These are phyloP conservation scores for Solenodon paradoxus DNA, from an alignment of 2,113 vertebrate genomes.

Conservation along the genomic window DNA sequence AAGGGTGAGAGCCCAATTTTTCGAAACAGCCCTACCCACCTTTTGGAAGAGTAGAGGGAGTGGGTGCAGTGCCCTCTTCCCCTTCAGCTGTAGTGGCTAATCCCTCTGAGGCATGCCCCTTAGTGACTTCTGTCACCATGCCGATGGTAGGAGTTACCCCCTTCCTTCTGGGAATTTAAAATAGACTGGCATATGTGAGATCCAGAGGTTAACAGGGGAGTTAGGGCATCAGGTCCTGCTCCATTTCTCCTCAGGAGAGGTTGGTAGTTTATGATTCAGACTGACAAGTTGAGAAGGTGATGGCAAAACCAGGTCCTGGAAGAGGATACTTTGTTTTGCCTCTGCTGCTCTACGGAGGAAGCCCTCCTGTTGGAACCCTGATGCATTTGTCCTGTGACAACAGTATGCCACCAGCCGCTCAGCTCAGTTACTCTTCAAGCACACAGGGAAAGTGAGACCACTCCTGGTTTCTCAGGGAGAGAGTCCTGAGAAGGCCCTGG, in stretches of 20 bases:
- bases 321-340: background rate
- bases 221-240: background rate
- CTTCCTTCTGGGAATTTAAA: conserved; percentile 16
- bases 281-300: background rate
- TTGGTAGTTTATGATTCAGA: background rate
- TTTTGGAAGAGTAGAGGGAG: background rate
- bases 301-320: background rate
- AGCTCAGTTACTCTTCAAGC: background rate
- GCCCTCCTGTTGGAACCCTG: background rate
- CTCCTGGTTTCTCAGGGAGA: background rate
- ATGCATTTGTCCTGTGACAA: background rate
- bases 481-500: background rate
- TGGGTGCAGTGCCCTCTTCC: background rate
- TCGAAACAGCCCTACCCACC: background rate
- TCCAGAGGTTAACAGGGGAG: background rate
- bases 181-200: background rate
- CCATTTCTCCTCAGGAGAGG: background rate
- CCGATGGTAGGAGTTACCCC: background rate
- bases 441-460: background rate
- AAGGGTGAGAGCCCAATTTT: background rate
- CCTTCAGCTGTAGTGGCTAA: background rate
- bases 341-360: background rate
- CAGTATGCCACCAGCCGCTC: background rate
- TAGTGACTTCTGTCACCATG: background rate
- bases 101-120: background rate